Conservation (phyloP, 1,140 invertebrate genomes). For the Pantala flavescens region DNA sequence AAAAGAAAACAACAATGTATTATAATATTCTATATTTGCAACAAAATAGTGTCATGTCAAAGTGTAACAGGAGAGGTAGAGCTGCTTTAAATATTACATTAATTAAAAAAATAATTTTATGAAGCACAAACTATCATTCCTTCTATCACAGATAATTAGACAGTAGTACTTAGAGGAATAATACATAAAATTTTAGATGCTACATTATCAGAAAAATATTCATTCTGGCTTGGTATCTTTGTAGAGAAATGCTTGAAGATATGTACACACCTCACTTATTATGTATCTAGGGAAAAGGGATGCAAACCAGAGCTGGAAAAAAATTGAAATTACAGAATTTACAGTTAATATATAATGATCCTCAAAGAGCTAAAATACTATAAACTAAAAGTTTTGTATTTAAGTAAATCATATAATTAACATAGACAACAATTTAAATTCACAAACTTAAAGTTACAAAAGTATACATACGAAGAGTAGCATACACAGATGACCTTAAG, state of each 20-base stretch:
- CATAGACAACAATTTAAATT: neutral
- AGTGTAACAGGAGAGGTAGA: too few species aligned
- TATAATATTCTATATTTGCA: too few species aligned
- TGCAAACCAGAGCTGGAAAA: neutral
- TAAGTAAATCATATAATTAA: neutral
- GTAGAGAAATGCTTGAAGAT: neutral
- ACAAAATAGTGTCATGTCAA: too few species aligned
- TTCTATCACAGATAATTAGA: too few species aligned
- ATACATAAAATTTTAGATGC: too few species aligned
- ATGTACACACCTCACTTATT: neutral
- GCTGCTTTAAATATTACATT: too few species aligned
- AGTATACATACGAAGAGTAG: neutral
- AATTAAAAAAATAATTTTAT: too few species aligned
- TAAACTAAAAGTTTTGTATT: neutral
- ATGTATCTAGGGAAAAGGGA: neutral
- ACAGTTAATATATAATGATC: neutral
- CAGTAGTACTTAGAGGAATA: too few species aligned
- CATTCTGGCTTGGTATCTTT: neutral
- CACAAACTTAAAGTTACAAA: neutral
- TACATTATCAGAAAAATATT: too few species aligned
- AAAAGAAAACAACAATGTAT: too few species aligned
- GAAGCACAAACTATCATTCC: too few species aligned
- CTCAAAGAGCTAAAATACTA: neutral
- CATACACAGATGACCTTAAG: too few species aligned
- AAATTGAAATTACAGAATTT: neutral